These are phyloP conservation scores for Laticauda laticaudata DNA, from an alignment of 2,113 vertebrate genomes.

Conservation along the genomic window DNA sequence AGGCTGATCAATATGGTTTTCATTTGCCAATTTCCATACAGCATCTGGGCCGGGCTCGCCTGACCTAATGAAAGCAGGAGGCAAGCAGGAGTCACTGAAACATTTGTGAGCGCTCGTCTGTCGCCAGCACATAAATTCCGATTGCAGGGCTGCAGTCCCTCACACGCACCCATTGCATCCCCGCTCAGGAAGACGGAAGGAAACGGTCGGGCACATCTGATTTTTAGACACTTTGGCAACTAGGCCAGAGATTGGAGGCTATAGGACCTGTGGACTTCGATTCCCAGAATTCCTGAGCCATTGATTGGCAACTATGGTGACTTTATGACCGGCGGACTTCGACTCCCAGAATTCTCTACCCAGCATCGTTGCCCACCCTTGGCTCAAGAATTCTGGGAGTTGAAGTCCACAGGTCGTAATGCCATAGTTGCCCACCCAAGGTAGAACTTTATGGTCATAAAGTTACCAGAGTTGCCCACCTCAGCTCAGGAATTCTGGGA, in stretches of 20 bases:
- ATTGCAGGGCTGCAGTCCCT: conserved; percentile 65
- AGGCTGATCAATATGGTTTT: conserved; percentile 85
- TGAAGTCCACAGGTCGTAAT: too few species aligned
- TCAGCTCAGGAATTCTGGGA: too few species aligned
- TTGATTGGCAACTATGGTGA: too few species aligned
- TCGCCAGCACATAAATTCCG: conserved; percentile 75
- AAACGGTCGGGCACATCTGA: neutral
- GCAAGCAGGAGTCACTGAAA: conserved; percentile 75
- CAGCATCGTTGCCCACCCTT: too few species aligned
- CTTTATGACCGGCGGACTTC: too few species aligned
- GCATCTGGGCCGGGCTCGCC: conserved; percentile 77
- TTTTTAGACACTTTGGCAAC: too few species aligned
- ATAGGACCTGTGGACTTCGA: neutral
- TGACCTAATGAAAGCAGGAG: conserved; percentile 75
- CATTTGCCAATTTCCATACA: conserved; percentile 83
- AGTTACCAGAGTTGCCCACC: too few species aligned
- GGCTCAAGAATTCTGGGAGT: too few species aligned
- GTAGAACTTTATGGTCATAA: too few species aligned
- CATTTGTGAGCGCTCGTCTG: conserved; percentile 69
- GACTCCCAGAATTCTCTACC: too few species aligned
- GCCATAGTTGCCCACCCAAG: too few species aligned
- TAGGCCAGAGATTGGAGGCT: neutral
- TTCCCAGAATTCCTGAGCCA: too few species aligned
- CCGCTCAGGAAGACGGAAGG: neutral
- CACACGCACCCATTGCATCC: conserved; percentile 50